These are phyloP conservation scores for Macaria notata DNA, from an alignment of 2,888 invertebrate genomes.

Conservation along the genomic window DNA sequence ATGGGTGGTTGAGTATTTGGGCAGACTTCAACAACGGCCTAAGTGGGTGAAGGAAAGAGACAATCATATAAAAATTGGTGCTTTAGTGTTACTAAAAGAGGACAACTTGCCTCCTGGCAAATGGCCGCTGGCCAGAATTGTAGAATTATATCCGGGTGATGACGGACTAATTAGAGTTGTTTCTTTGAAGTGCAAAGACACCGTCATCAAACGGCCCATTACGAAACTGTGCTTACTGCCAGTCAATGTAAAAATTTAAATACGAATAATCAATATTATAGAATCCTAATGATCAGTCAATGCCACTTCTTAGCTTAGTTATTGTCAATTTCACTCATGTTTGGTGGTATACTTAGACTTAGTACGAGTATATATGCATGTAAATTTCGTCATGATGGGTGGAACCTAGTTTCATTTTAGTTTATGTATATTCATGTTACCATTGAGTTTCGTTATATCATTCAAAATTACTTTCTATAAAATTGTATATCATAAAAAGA, in stretches of 20 bases:
- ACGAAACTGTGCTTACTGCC: too few relatives aligned
- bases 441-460: background rate
- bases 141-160: constrained; percentile 14
- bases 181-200: too few relatives aligned
- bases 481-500: too few relatives aligned
- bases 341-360: background rate
- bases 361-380: too few relatives aligned
- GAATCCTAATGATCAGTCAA: background rate
- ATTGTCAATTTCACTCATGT: background rate
- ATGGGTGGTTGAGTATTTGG: constrained; percentile 14
- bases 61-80: constrained; percentile 10
- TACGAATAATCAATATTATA: too few relatives aligned
- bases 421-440: background rate
- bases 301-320: background rate
- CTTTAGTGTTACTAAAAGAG: constrained; percentile 22
- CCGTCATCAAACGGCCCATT: too few relatives aligned
- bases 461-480: background rate
- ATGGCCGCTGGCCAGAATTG: constrained; percentile 19
- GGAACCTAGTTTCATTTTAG: background rate
- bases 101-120: constrained; percentile 23
- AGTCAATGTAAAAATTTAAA: too few relatives aligned
- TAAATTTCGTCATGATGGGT: constrained; percentile 1
- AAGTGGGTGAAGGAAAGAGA: constrained; percentile 11
- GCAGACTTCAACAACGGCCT: constrained; percentile 11
- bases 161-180: too few relatives aligned